Conservation (phyloP, 2,888 invertebrate species). For the Lutraria lutraria region DNA sequence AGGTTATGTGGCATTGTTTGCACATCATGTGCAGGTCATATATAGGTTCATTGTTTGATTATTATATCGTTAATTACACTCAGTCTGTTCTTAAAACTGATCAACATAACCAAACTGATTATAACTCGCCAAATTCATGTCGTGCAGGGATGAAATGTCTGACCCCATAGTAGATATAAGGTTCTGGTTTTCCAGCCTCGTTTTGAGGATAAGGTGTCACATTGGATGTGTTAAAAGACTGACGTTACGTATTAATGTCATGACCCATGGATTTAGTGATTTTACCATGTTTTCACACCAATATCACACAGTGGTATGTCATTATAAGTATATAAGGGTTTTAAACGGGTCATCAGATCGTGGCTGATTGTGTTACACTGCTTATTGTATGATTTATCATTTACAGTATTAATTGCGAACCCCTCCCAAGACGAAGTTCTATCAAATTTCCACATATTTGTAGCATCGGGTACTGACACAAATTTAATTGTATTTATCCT, state of each 20-base stretch:
- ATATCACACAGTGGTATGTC: constrained; percentile 9
- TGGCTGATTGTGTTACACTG: neutral
- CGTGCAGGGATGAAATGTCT: neutral
- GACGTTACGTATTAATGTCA: constrained; percentile 16
- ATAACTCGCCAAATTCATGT: neutral
- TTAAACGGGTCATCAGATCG: constrained; percentile 5
- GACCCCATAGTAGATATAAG: neutral
- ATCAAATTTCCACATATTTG: constrained; percentile 13
- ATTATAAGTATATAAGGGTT: neutral
- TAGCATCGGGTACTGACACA: neutral
- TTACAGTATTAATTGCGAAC: constrained; percentile 1
- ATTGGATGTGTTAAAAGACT: neutral
- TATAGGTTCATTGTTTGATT: too few species aligned
- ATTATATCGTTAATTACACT: too few species aligned
- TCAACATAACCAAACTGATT: too few species aligned
- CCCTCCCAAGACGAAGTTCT: constrained; percentile 6
- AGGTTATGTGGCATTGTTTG: too few species aligned
- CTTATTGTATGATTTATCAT: neutral
- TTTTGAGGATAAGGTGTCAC: neutral
- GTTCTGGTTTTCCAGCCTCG: neutral
- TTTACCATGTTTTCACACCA: constrained; percentile 9
- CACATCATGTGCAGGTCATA: too few species aligned
- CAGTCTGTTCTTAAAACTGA: too few species aligned
- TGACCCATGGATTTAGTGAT: neutral
- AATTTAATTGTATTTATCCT: constrained; percentile 12